Evolutionary conservation across 2,113 vertebrate species (phyloP).

Genomic region (Cynoglossus semilaevis): DNA sequence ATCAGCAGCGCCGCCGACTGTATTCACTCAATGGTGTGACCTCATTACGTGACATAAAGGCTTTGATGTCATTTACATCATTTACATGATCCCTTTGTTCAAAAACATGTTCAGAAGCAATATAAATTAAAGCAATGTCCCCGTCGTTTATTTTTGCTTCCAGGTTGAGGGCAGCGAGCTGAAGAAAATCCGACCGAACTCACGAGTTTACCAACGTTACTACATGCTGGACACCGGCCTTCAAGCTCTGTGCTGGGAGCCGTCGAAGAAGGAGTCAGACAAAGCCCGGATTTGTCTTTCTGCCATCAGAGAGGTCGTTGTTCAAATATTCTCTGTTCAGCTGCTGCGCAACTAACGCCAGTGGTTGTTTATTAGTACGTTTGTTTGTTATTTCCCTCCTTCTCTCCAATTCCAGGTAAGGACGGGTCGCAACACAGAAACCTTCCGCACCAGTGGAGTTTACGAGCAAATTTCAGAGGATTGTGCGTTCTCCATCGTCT

Average conservation of each 20-base stretch:
- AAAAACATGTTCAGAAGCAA: slow-evolving; percentile 7
- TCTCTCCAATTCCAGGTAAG: slow-evolving; percentile 66
- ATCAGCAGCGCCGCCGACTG: slow-evolving; percentile 92
- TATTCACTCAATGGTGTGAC: slow-evolving; percentile 86
- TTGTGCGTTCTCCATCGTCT: slow-evolving; percentile 91
- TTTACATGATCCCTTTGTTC: slow-evolving; percentile 14
- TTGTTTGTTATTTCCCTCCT: neutral
- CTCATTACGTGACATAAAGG: too few species aligned
- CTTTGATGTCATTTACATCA: too few species aligned
- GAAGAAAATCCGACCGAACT: slow-evolving; percentile 90
- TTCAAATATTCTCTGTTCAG: too few species aligned
- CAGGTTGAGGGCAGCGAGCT: slow-evolving; percentile 87
- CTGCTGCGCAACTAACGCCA: too few species aligned
- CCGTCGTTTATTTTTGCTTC: neutral
- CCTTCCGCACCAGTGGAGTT: slow-evolving; percentile 91
- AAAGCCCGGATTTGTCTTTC: slow-evolving; percentile 89
- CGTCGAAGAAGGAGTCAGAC: slow-evolving; percentile 93
- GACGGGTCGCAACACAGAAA: slow-evolving; percentile 92
- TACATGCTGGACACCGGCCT: slow-evolving; percentile 90
- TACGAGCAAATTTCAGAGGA: slow-evolving; percentile 96
- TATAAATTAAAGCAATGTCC: neutral
- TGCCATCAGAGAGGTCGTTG: slow-evolving; percentile 86
- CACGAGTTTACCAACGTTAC: slow-evolving; percentile 88
- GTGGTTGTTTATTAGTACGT: neutral
- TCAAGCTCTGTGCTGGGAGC: slow-evolving; percentile 91